Percentiles rank a stretch among this genome's conserved stretches.
These are phyloP conservation scores for Bruchidius siliquastri DNA, from an alignment of 2,888 invertebrate species.

Conservation along the genomic window DNA sequence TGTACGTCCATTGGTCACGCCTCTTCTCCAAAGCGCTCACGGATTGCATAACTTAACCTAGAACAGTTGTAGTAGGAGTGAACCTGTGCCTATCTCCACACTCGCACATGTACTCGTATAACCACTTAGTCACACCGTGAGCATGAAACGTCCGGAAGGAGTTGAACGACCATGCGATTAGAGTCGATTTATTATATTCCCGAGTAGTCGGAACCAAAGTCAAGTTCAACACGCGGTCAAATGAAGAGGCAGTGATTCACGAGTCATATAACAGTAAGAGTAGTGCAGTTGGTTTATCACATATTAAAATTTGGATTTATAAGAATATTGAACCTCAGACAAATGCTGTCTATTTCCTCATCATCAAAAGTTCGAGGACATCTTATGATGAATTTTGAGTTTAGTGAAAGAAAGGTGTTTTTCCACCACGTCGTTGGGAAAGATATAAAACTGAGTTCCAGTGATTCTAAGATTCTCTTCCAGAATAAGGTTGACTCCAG, in stretches of 20 bases:
- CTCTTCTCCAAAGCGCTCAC: not conserved
- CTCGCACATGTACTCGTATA: too few species aligned
- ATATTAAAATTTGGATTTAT: too few species aligned
- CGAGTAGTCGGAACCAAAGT: not conserved
- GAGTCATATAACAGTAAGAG: not conserved
- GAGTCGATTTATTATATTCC: conserved; percentile 21
- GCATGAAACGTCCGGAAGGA: conserved; percentile 1
- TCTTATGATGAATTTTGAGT: too few species aligned
- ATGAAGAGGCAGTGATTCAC: not conserved
- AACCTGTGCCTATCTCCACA: not conserved
- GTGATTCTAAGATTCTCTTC: too few species aligned
- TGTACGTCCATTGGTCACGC: not conserved
- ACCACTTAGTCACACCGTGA: not conserved
- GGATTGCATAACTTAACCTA: not conserved
- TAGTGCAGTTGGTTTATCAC: not conserved
- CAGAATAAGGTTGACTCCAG: too few species aligned
- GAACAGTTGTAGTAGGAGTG: not conserved
- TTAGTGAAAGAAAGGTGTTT: too few species aligned
- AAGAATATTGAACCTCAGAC: too few species aligned
- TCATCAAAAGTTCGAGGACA: too few species aligned
- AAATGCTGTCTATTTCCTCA: too few species aligned
- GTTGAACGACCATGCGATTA: conserved; percentile 26
- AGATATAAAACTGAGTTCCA: too few species aligned
- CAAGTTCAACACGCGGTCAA: not conserved
- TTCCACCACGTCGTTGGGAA: too few species aligned